phyloP scores from a whole-genome alignment of 1,140 invertebrate species.

The Adoxophyes honmai region DNA sequence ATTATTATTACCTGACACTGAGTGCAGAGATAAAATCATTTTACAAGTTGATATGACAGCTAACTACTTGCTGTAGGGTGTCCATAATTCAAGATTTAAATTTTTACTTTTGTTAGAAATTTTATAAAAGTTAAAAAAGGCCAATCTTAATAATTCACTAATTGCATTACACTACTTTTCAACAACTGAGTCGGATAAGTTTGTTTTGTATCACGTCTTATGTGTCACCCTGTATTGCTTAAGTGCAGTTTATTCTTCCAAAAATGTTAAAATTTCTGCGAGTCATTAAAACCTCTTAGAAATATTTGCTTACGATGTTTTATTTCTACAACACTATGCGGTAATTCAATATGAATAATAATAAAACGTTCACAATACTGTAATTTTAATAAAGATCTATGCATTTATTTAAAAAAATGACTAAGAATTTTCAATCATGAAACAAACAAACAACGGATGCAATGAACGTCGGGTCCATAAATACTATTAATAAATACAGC shows the following conservation, averaged over 20 bases:
- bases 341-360: constrained; percentile 17
- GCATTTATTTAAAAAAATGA: constrained; percentile 39
- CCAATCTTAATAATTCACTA: too few relatives aligned
- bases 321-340: constrained; percentile 16
- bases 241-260: constrained; percentile 21
- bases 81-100: too few relatives aligned
- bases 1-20: too few relatives aligned
- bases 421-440: constrained; percentile 29
- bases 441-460: constrained; percentile 22
- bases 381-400: constrained; percentile 72
- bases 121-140: too few relatives aligned
- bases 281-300: constrained; percentile 30
- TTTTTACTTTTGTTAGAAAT: too few relatives aligned
- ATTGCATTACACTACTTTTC: too few relatives aligned
- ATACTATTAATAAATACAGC: constrained; percentile 31
- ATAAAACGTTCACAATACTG: constrained; percentile 61
- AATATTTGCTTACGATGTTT: constrained; percentile 16
- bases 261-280: constrained; percentile 8
- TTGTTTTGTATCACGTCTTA: too few relatives aligned
- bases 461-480: constrained; percentile 24
- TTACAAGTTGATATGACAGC: too few relatives aligned
- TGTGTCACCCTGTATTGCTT: too few relatives aligned
- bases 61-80: too few relatives aligned
- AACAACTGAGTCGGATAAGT: constrained; percentile 16
- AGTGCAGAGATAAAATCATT: too few relatives aligned